A percentile compares a stretch with the other conserved stretches of the same genome.
Conservation (phyloP, 2,888 invertebrate species). For the Candidula unifasciata region DNA sequence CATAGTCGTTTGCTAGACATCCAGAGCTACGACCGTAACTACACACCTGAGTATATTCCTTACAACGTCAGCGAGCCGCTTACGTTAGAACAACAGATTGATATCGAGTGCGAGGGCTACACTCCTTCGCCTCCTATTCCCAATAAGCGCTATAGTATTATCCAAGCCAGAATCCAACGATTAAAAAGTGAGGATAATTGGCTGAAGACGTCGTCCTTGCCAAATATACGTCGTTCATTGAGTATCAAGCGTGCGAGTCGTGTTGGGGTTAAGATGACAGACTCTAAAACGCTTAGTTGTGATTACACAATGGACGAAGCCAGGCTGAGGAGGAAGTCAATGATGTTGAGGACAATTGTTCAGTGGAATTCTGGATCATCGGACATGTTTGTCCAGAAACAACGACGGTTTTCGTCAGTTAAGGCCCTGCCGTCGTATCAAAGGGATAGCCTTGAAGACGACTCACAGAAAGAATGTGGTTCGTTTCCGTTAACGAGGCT, state of each 20-base stretch:
- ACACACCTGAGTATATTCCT: conserved; percentile 23
- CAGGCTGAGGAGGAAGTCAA: conserved; percentile 46
- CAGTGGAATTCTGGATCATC: conserved; percentile 49
- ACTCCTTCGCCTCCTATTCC: conserved; percentile 50
- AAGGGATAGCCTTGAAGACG: conserved; percentile 11
- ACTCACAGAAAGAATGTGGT: conserved; percentile 26
- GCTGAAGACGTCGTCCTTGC: conserved; percentile 49
- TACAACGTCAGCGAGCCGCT: conserved; percentile 38
- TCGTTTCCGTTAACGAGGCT: conserved; percentile 45
- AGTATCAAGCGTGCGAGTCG: conserved; percentile 39
- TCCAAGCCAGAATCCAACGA: conserved; percentile 48
- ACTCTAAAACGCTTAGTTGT: conserved; percentile 42
- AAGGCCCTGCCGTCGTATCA: conserved; percentile 41
- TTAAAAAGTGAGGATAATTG: conserved; percentile 48
- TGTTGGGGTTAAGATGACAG: conserved; percentile 9
- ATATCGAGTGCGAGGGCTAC: conserved; percentile 50
- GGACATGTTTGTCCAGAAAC: conserved; percentile 24
- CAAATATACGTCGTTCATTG: conserved; percentile 42
- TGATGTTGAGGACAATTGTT: conserved; percentile 47
- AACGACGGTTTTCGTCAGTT: conserved; percentile 45
- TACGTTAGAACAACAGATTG: conserved; percentile 49
- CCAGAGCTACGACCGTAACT: conserved; percentile 16
- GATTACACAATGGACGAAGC: conserved; percentile 53
- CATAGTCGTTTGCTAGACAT: conserved; percentile 28
- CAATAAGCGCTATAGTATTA: conserved; percentile 47